Percentiles rank a stretch among this genome's conserved stretches.
phyloP scores from a whole-genome alignment of 2,113 vertebrate genomes.

The Pristiophorus japonicus region DNA sequence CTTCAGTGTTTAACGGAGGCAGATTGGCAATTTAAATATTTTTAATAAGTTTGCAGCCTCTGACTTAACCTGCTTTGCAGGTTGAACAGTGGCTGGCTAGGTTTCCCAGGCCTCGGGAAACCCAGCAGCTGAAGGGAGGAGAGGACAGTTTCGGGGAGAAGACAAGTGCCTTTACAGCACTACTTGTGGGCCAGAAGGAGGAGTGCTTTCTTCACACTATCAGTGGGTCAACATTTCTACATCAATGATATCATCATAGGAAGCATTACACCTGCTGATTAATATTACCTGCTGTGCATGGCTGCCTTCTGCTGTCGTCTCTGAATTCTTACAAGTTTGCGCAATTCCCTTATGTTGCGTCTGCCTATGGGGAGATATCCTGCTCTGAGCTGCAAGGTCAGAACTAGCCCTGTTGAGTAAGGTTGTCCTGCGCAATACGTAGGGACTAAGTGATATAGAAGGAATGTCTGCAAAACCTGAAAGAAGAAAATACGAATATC shows the following conservation, averaged over 20 bases:
- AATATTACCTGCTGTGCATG: slow-evolving; percentile 57
- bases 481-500: slow-evolving; percentile 35
- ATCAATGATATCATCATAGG: neutral
- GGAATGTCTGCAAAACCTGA: slow-evolving; percentile 76
- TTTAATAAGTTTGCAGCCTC: no score
- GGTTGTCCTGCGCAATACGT: slow-evolving; percentile 62
- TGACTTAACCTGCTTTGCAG: no score
- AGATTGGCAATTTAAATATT: no score
- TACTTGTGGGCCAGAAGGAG: no score
- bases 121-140: no score
- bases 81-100: no score
- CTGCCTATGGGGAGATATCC: slow-evolving; percentile 12
- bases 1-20: no score
- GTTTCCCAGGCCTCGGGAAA: no score
- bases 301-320: slow-evolving; percentile 63
- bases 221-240: neutral
- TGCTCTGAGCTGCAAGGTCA: slow-evolving; percentile 53
- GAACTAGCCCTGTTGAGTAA: slow-evolving; percentile 60
- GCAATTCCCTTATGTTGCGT: slow-evolving; percentile 39
- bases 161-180: no score
- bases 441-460: slow-evolving; percentile 64
- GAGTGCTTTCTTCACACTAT: neutral
- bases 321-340: no score
- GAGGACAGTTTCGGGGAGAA: no score
- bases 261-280: neutral